Base-by-base conservation (phyloP, 2,797 vertebrate species). In the Mus minutoides region DNA sequence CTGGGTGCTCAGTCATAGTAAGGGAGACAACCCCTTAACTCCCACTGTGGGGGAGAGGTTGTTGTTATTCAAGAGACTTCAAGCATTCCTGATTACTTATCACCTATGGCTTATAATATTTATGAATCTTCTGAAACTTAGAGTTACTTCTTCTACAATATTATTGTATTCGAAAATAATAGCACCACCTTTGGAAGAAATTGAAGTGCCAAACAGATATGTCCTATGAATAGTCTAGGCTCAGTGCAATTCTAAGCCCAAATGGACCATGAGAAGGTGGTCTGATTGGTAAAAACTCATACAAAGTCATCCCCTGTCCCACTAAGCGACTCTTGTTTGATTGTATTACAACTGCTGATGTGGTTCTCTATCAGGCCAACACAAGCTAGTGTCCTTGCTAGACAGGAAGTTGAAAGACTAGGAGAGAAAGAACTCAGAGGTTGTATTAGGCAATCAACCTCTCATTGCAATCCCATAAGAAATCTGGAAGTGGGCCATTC, bases 41-140 rank as follows among this genome's bases (percentile, higher is more conserved):
- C 49, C 49, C 79, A 93, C 69, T 56, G 3, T 12, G 37, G 75
- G 77, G 46, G 11, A 88, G 76, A 95, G 88, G 54, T 14, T 54
- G 76, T 17, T 73, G 14, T 78, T 92, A 90, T 85, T 52, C 58
- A 83, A 60, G 78, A 76, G 64, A 85, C 90, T 88, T 79, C 79
- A 94, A 95, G 85, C 77, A 46, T 91, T 94, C 89, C 87, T n/a
- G 91, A 97, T 96, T 96, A 95, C 94, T 97, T 95, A 90, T 17
- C 86, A 43, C n/a, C 82, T 92, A 26, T 6, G 19, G 92, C 85
- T 95, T 80, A 95, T 58, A 97, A 96, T 95, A 94, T 93, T 94
- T 26, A 96, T 49, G 86, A 94, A 96, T 91, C 90, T 92, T 94
- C 71, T 91, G 90, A 93, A 92, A 93, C 46, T 95, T 60, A 93